Evolutionary conservation across 2,888 invertebrate species (phyloP).

Genomic region (Pecten maximus): DNA sequence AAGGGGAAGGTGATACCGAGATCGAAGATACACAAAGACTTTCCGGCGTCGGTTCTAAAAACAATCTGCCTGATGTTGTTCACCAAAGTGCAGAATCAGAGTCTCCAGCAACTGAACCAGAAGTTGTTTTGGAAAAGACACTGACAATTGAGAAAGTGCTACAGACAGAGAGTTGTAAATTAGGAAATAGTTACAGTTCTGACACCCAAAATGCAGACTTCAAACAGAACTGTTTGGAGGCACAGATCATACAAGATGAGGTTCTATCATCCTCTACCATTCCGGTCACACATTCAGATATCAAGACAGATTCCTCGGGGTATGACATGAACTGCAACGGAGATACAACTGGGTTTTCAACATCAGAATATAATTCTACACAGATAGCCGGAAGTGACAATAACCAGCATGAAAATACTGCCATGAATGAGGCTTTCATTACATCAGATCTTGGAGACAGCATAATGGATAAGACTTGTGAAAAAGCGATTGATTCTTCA

Average conservation of each 20-base stretch:
- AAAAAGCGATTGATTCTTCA: background rate
- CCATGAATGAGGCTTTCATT: conserved; percentile 44
- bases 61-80: conserved; percentile 11
- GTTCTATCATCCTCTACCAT: conserved; percentile 34
- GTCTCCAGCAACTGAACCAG: background rate
- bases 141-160: background rate
- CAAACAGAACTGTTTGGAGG: background rate
- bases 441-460: conserved; percentile 36
- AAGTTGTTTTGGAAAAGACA: background rate
- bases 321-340: background rate
- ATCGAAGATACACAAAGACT: background rate
- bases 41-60: background rate
- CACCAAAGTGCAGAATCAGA: background rate
- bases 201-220: background rate
- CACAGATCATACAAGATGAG: background rate
- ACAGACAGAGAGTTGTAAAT: background rate
- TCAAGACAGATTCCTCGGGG: background rate
- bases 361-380: conserved; percentile 1
- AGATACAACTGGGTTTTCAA: background rate
- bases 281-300: background rate
- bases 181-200: background rate
- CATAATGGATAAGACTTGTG: background rate
- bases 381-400: background rate
- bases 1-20: conserved; percentile 31
- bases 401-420: background rate